Evolutionary conservation across 2,113 vertebrate species (phyloP), one percentile per base, ranked within the genome.

Genomic region (Solenodon paradoxus): DNA sequence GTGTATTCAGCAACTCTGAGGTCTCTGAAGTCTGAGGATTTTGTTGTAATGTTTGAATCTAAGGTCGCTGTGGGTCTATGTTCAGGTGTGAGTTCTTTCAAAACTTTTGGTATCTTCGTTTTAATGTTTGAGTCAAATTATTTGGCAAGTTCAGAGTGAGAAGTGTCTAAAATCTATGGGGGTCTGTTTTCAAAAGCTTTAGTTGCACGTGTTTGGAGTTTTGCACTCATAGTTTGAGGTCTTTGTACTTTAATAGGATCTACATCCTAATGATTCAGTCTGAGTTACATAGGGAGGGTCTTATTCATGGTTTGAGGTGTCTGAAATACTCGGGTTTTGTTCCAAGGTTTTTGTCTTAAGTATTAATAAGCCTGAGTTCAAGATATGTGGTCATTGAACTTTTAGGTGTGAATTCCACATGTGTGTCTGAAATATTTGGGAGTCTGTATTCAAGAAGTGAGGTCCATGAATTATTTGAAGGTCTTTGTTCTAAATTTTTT

Each of bases 351-450:
- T 92, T 94, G n/a, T 91, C 61, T 84, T 51, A 81, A 38, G 26
- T 61, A 83, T 88, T 88, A 83, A 38, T 12, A 64, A 22, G 49
- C 7, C 57, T 71, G n/a, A 17, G n/a, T 83, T 94, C 77, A 64
- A 32, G 3, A 17, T 71, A 2, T 69, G 28, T 42, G 20, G 32
- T 74, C 45, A 82, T 63, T 69, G 42, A 87, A 71, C 86, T 79
- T 92, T 61, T 49, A 83, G 51, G 10, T 92, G 40, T 88, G 74
- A 83, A 38, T 82, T n/a, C 80, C 82, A 88, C 30, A 96, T 92
- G 86, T 88, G 28, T 13, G 17, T 82, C 69, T 82, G 40, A 64
- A 55, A 4, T 90, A 90, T 85, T 78, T 72, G 45, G 9, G 63
- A 15, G 13, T 78, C 92, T 79, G 26, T 88, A n/a, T 83, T 83